These are phyloP conservation scores for Parambassis ranga DNA, from an alignment of 2,797 vertebrate species.

Conservation along the genomic window DNA sequence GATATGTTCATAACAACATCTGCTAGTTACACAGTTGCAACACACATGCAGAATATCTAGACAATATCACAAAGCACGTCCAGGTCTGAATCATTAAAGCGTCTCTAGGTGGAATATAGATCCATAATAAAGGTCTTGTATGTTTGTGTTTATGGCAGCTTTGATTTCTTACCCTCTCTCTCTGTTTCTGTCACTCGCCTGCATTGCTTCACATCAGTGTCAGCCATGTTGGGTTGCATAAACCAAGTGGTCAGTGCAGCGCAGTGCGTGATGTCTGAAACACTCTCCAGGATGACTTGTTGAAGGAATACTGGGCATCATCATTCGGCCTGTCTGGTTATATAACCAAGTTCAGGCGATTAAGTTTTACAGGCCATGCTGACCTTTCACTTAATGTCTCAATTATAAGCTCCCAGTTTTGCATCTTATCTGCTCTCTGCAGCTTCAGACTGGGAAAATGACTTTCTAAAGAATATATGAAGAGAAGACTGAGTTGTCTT, in stretches of 20 bases:
- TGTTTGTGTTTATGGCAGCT: not conserved
- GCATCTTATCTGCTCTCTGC: conserved; percentile 16
- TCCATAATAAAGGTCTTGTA: not conserved
- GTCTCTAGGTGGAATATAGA: not conserved
- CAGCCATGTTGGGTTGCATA: conserved; percentile 64
- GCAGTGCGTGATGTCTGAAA: conserved; percentile 31
- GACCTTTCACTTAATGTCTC: conserved; percentile 64
- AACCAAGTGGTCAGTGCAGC: conserved; percentile 21
- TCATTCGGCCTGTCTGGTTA: conserved; percentile 26
- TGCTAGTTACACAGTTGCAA: conserved; percentile 8
- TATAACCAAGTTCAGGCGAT: conserved; percentile 57
- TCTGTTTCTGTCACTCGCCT: not conserved
- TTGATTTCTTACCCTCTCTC: not conserved
- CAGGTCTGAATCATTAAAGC: conserved; percentile 5
- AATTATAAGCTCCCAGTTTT: conserved; percentile 31
- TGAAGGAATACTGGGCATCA: conserved; percentile 20
- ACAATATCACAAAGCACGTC: conserved; percentile 2
- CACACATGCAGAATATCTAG: not conserved
- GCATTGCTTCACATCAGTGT: conserved; percentile 15
- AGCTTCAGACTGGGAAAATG: not conserved
- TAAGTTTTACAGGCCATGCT: conserved; percentile 42
- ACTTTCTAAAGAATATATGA: not conserved
- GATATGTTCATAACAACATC: conserved; percentile 47
- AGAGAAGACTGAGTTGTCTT: not conserved
- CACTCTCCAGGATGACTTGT: conserved; percentile 19